Evolutionary conservation across 2,797 vertebrate species (phyloP).

Genomic region (Myiotriccus ornatus): DNA sequence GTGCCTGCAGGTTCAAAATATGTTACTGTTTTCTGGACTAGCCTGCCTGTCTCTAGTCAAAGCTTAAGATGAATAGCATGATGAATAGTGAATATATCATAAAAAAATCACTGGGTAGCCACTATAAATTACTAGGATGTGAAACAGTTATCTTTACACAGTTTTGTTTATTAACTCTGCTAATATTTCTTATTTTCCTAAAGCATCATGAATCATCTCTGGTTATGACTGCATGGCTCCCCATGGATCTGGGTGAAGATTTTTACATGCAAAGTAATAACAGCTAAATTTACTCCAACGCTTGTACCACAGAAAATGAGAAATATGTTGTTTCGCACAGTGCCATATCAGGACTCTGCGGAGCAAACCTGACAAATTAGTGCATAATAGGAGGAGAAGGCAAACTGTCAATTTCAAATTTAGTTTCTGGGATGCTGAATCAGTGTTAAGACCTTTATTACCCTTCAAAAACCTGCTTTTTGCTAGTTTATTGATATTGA

Average conservation of each 20-base stretch:
- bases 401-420: not conserved
- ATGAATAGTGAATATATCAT: not conserved
- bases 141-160: not conserved
- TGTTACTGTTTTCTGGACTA: not conserved
- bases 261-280: not conserved
- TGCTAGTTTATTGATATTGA: not conserved
- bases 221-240: not conserved
- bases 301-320: not conserved
- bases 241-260: not conserved
- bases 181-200: slow-evolving; percentile 11
- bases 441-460: not conserved
- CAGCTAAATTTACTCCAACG: not conserved
- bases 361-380: not conserved
- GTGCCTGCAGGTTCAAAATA: not conserved
- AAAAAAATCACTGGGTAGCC: not conserved
- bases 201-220: not conserved
- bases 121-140: not conserved
- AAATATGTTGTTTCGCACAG: not conserved
- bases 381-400: not conserved
- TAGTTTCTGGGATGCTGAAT: not conserved
- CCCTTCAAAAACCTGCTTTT: not conserved
- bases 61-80: not conserved
- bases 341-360: not conserved
- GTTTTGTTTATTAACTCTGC: not conserved
- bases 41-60: not conserved